Evolutionary conservation across 1,140 invertebrate species (phyloP).

Genomic region (Dreissena rostriformis): DNA sequence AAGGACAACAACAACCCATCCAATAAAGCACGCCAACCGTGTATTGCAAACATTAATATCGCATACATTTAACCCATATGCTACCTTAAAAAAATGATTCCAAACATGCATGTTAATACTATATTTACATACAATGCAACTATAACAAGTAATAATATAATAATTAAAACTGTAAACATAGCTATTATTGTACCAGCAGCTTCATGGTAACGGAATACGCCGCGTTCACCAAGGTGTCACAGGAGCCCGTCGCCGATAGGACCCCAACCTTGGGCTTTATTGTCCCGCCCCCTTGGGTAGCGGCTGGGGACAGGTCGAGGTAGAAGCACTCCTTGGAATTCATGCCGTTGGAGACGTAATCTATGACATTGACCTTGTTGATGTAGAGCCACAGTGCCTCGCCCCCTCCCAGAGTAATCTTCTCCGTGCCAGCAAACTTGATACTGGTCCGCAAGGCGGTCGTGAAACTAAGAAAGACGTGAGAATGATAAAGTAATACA

Average conservation of each 20-base stretch:
- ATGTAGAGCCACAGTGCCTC: conserved; percentile 67
- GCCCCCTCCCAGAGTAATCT: conserved; percentile 61
- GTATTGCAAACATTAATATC: neutral
- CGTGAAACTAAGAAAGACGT: conserved; percentile 57
- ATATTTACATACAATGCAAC: no score
- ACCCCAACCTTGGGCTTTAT: conserved; percentile 52
- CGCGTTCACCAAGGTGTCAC: neutral
- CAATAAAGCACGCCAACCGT: neutral
- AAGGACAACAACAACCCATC: neutral
- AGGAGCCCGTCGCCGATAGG: conserved; percentile 45
- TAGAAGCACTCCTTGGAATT: conserved; percentile 47
- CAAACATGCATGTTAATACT: neutral
- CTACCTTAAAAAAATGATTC: neutral
- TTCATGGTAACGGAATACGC: conserved; percentile 38
- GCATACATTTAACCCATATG: conserved; percentile 1
- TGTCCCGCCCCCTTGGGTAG: conserved; percentile 17
- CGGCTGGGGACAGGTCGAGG: conserved; percentile 56
- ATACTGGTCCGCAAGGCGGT: conserved; percentile 54
- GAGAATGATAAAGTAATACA: neutral
- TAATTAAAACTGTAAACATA: no score
- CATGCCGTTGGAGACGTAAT: conserved; percentile 31
- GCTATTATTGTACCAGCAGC: conserved; percentile 46
- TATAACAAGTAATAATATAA: no score
- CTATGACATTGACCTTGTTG: conserved; percentile 57
- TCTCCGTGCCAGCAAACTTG: conserved; percentile 53